Evolutionary conservation across 2,113 vertebrate genomes (phyloP).

Genomic region (Scortum barcoo): DNA sequence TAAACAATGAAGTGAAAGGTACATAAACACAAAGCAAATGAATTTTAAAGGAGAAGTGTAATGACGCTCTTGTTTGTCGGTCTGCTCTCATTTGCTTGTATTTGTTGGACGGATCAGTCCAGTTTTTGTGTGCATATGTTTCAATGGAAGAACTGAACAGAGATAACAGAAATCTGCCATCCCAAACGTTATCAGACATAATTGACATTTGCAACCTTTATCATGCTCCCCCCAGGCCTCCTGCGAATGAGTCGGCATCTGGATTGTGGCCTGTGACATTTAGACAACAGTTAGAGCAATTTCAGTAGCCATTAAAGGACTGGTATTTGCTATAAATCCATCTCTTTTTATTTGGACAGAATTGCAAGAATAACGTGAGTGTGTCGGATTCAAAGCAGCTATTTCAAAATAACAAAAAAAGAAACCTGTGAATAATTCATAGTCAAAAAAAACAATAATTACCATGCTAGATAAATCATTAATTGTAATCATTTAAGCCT

Average conservation of each 20-base stretch:
- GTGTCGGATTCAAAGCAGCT: conserved; percentile 16
- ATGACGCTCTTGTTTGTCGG: neutral
- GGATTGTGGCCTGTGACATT: conserved; percentile 82
- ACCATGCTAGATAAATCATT: conserved; percentile 11
- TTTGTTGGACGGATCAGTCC: neutral
- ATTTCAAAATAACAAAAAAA: conserved; percentile 2
- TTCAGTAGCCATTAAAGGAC: conserved; percentile 70
- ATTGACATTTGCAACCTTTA: conserved; percentile 80
- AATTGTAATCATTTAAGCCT: conserved; percentile 1
- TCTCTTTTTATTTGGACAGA: conserved; percentile 20
- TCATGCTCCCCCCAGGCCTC: conserved; percentile 70
- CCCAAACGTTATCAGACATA: conserved; percentile 73
- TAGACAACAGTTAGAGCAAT: conserved; percentile 79
- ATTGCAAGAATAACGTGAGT: conserved; percentile 39
- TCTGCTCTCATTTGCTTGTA: neutral
- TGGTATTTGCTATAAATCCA: conserved; percentile 51
- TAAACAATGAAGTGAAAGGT: neutral
- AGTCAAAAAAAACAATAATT: conserved; percentile 19
- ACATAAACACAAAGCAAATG: neutral
- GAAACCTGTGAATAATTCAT: conserved; percentile 16
- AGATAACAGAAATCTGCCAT: conserved; percentile 68
- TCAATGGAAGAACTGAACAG: conserved; percentile 23
- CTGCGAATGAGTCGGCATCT: conserved; percentile 67
- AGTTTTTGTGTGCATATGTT: conserved; percentile 34
- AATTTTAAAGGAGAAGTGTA: neutral